Percentiles rank a stretch among this genome's conserved stretches.
phyloP scores from a whole-genome alignment of 2,888 invertebrate species.

The Yponomeuta plumbellus region DNA sequence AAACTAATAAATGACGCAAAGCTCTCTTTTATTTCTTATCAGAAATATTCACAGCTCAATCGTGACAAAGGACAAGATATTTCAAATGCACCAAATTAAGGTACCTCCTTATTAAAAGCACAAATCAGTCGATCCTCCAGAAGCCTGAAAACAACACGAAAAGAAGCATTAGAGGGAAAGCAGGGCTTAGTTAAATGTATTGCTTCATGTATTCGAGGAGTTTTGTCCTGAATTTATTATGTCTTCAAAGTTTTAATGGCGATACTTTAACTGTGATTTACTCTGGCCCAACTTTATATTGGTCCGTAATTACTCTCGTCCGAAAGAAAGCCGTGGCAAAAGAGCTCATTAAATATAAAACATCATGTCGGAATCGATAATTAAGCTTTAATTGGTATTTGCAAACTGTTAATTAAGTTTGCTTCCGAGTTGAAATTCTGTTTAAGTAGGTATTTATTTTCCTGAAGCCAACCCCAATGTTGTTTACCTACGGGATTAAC shows the following conservation, averaged over 20 bases:
- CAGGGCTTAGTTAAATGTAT: slow-evolving; percentile 10
- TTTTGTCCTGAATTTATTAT: slow-evolving; percentile 22
- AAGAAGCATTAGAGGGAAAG: slow-evolving; percentile 10
- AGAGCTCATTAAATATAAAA: background rate
- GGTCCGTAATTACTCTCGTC: slow-evolving; percentile 5
- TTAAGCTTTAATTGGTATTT: background rate
- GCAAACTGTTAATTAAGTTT: background rate
- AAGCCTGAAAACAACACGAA: slow-evolving; percentile 8
- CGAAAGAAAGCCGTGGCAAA: background rate
- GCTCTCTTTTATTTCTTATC: too few relatives aligned
- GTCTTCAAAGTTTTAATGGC: slow-evolving; percentile 24
- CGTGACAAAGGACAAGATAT: too few relatives aligned
- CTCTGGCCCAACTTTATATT: slow-evolving; percentile 13
- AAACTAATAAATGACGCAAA: too few relatives aligned
- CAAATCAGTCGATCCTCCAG: background rate
- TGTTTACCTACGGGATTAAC: too few relatives aligned
- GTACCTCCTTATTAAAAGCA: background rate
- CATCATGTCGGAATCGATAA: background rate
- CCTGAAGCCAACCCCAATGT: too few relatives aligned
- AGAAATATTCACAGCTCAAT: too few relatives aligned
- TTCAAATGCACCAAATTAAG: too few relatives aligned
- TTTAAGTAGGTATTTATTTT: background rate
- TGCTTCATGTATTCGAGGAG: slow-evolving; percentile 15
- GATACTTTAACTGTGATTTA: slow-evolving; percentile 17
- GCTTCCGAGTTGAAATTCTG: background rate